phyloP scores from a whole-genome alignment of 1,140 invertebrate species.

The Cotesia typhae region DNA sequence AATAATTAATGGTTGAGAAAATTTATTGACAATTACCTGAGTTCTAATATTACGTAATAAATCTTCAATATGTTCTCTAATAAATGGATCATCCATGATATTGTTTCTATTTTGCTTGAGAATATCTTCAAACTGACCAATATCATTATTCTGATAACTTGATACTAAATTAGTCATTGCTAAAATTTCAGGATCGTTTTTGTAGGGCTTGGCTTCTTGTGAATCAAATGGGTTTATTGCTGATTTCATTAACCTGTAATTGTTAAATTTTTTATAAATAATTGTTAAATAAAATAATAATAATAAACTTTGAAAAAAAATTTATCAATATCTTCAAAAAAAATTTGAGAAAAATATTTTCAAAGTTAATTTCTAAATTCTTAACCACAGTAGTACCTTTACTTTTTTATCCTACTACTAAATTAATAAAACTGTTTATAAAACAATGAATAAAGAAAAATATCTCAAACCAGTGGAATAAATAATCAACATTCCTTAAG shows the following conservation, averaged over 20 bases:
- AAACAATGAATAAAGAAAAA: no score
- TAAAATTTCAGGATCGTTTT: constrained; percentile 98
- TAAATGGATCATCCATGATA: constrained; percentile 99
- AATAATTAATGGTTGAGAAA: neutral
- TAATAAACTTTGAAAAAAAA: no score
- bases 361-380: no score
- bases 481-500: no score
- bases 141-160: constrained; percentile 99
- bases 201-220: constrained; percentile 99
- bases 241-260: constrained; percentile 94
- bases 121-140: constrained; percentile 98
- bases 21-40: constrained; percentile 66
- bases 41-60: constrained; percentile 96
- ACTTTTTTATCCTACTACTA: no score
- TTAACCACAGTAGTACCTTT: no score
- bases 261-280: constrained; percentile 33
- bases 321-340: no score
- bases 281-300: neutral
- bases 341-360: no score
- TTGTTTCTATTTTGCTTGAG: constrained; percentile 93
- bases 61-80: constrained; percentile 99
- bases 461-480: no score
- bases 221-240: constrained; percentile 99
- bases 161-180: constrained; percentile 99
- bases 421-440: no score